Base-by-base conservation (phyloP, 92 coral and sea anemone species). In the Actinostola sp. region DNA sequence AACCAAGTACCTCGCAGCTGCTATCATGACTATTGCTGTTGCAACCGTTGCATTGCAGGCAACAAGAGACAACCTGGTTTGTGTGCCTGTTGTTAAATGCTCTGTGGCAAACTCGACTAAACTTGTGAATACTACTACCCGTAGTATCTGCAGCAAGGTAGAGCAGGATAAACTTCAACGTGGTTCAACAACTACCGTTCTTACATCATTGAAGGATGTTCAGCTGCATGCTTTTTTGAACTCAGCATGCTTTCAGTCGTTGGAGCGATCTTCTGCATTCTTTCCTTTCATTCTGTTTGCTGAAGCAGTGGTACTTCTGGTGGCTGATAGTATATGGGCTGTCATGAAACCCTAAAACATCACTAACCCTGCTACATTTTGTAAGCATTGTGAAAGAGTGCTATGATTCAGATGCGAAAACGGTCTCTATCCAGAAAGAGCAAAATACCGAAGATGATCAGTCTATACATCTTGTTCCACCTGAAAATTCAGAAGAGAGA, bases 311-410 rank as follows among this genome's bases (percentile, higher is more conserved):
- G n/a, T 80, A 25, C 74, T 80, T 38, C 51, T 80, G 13, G 20
- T 72, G 16, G 52, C 72, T 50, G 86, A 80, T 36, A 80, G 72
- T 39, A 33, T 80, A 43, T 80, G 86, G 86, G n/a, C n/a, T n/a
- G 33, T 80, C 23, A 80, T 62, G 65, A 54, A 71, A 38, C 86
- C 86, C n/a, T n/a, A 72, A 49, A 9, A 80, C 86, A 32, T 48
- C 80, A 24, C 54, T 80, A 21, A 52, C 58, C 14, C 53, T 72
- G 27, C 63, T 50, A 2, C 62, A 63, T 51, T 80, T 80, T 71
- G 64, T 55, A 32, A 10, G 67, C 12, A 42, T 80, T 49, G 72
- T 66, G 3, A 80, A 64, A 35, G 80, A 63, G 54, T 80, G 86
- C 36, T 72, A 72, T 50, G n/a, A 30, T 29, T 35, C 73, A 16